Percentiles rank a stretch among this genome's conserved stretches.
Evolutionary conservation across 2,888 invertebrate genomes (phyloP).

Genomic region (Ecliptopera silaceata): DNA sequence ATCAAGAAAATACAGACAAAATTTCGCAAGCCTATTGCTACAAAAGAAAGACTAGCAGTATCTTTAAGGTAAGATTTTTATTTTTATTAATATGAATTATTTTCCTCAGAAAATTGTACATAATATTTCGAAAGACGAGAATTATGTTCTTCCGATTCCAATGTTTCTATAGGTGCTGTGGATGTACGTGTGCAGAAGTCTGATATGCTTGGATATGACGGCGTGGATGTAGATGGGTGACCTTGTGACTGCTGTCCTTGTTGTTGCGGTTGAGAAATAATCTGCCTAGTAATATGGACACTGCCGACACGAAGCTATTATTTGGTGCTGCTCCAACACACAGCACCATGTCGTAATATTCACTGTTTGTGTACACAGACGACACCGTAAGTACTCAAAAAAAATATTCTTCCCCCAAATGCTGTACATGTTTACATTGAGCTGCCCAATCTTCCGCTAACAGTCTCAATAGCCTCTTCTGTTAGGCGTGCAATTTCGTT

Average conservation of each 20-base stretch:
- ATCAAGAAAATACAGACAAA: constrained; percentile 32
- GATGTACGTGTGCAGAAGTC: constrained; percentile 26
- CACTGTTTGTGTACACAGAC: too few relatives aligned
- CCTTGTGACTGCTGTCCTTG: not conserved
- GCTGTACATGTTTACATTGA: too few relatives aligned
- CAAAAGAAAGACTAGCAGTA: constrained; percentile 38
- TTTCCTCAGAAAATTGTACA: constrained; percentile 6
- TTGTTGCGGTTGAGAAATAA: not conserved
- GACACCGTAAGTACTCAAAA: too few relatives aligned
- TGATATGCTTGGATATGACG: constrained; percentile 26
- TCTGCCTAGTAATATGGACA: not conserved
- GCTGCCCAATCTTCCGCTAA: too few relatives aligned
- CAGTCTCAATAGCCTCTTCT: too few relatives aligned
- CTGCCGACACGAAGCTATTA: too few relatives aligned
- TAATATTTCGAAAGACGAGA: constrained; percentile 13
- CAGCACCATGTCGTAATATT: too few relatives aligned
- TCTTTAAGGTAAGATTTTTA: constrained; percentile 36
- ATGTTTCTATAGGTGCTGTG: constrained; percentile 1
- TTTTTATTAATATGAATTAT: constrained; percentile 21
- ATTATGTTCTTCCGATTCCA: constrained; percentile 1
- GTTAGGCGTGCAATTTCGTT: too few relatives aligned
- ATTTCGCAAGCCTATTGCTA: constrained; percentile 35
- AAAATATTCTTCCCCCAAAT: too few relatives aligned
- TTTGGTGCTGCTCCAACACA: too few relatives aligned
- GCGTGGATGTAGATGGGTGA: not conserved